Conservation (phyloP, 2,888 invertebrate genomes). For the Drosophila mettleri region DNA sequence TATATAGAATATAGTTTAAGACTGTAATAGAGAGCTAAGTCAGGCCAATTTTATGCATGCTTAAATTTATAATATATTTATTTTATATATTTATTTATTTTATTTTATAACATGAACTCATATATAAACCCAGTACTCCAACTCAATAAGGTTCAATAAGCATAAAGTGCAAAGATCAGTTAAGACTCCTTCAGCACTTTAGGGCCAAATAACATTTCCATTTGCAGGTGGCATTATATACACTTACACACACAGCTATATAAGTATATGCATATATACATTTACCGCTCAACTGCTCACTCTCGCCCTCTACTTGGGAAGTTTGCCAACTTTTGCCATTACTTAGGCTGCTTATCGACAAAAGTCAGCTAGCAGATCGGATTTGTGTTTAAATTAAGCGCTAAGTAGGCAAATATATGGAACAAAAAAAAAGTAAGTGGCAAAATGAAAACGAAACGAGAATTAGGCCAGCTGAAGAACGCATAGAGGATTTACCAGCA, state of each 20-base stretch:
- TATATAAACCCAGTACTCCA: neutral
- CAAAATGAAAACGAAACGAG: constrained; percentile 45
- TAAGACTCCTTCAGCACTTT: constrained; percentile 5
- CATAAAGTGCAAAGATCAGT: constrained; percentile 3
- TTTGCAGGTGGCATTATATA: constrained; percentile 4
- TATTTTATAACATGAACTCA: no score
- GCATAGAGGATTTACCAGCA: constrained; percentile 54
- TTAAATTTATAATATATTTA: no score
- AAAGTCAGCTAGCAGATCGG: constrained; percentile 74
- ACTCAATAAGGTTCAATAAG: neutral
- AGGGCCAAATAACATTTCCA: constrained; percentile 32
- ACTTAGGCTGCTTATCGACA: constrained; percentile 69
- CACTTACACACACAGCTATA: neutral
- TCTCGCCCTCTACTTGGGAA: constrained; percentile 13
- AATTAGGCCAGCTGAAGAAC: constrained; percentile 46
- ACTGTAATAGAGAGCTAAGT: no score
- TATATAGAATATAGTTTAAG: no score
- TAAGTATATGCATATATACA: neutral
- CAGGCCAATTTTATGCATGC: no score
- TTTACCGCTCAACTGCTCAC: neutral
- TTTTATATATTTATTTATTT: no score
- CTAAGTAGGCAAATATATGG: constrained; percentile 41
- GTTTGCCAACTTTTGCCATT: constrained; percentile 63
- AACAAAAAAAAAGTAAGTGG: constrained; percentile 25
- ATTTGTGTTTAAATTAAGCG: constrained; percentile 76